Conservation (phyloP, 92 coral and sea anemone genomes). For the Palythoa grandis region DNA sequence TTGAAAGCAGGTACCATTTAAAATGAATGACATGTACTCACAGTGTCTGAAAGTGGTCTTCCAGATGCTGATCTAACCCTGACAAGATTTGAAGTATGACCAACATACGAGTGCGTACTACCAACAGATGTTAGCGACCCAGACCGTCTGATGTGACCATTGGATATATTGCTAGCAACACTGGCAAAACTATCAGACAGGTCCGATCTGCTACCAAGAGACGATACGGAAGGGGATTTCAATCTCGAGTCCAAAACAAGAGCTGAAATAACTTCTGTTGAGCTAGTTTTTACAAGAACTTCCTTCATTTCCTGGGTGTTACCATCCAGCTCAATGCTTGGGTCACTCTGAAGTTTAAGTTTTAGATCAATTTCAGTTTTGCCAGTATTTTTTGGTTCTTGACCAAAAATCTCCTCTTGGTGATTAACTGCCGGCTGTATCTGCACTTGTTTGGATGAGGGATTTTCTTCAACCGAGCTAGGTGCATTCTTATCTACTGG, state of each 20-base stretch:
- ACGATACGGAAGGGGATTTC: slow-evolving; percentile 88
- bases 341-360: slow-evolving; percentile 54
- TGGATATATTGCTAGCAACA: slow-evolving; percentile 83
- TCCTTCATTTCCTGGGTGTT: slow-evolving; percentile 92
- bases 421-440: not conserved
- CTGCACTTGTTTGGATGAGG: not conserved
- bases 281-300: slow-evolving; percentile 87
- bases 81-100: slow-evolving; percentile 55
- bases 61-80: slow-evolving; percentile 81
- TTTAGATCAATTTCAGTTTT: not conserved
- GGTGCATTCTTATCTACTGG: slow-evolving; percentile 11
- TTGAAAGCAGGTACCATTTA: not conserved
- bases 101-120: slow-evolving; percentile 60
- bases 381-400: slow-evolving; percentile 13
- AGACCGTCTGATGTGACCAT: slow-evolving; percentile 76
- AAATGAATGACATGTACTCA: slow-evolving; percentile 39
- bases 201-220: slow-evolving; percentile 81
- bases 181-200: slow-evolving; percentile 83
- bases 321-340: slow-evolving; percentile 84
- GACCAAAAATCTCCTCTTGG: not conserved
- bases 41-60: slow-evolving; percentile 91
- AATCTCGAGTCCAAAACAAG: slow-evolving; percentile 74
- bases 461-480: slow-evolving; percentile 2
- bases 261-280: slow-evolving; percentile 88
- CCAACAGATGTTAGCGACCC: slow-evolving; percentile 87